Evolutionary conservation across 1,140 invertebrate genomes (phyloP), one percentile per base, ranked within the genome.

Genomic region (Drosophila lacertosa): DNA sequence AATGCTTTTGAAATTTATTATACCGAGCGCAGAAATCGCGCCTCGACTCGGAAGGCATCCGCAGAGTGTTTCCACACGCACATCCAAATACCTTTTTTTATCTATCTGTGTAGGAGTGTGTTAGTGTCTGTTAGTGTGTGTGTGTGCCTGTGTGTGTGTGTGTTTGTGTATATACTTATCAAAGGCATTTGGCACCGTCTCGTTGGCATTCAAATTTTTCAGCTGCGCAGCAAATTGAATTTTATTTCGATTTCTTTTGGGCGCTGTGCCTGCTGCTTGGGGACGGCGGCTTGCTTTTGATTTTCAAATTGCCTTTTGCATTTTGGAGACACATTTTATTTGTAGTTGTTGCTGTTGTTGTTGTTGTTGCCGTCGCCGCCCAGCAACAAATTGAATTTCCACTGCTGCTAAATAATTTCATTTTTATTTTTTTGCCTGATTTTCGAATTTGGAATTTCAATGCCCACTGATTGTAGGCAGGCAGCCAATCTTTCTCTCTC

Each of bases 1-100:
- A 89, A 89, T 89, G 88, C 88, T 80, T 88, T 88, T 80, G 76
- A 83, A 89, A 89, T 89, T 89, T 89, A 89, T 89, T 89, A 77
- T 53, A 66, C 29, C 32, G 39, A 51, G 37, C 33, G 22, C 15
- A 44, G 37, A 13, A 18, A 24, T 11, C 51, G 29, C 42, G 24
- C 15, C 16, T 13, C 22, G 29, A n/a, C 45, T 15, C 57, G 24
- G 15, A 44, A 35, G 44, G 24, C 44, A 39, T 44, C n/a, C 35
- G 4, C 54, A 40, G 44, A 37, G 62, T 57, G 51, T 47, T 57
- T 18, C 26, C 47, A 64, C 37, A 44, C 29, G 65, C 47, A 64
- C 44, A 32, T 40, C 16, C 13, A 20, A 35, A 47, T 29, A 54
- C 13, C 40, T 39, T 13, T 39, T 13, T 11, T 6, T 50, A 29